phyloP scores from a whole-genome alignment of 2,797 vertebrate species.

The Pangasius mekongensis region DNA sequence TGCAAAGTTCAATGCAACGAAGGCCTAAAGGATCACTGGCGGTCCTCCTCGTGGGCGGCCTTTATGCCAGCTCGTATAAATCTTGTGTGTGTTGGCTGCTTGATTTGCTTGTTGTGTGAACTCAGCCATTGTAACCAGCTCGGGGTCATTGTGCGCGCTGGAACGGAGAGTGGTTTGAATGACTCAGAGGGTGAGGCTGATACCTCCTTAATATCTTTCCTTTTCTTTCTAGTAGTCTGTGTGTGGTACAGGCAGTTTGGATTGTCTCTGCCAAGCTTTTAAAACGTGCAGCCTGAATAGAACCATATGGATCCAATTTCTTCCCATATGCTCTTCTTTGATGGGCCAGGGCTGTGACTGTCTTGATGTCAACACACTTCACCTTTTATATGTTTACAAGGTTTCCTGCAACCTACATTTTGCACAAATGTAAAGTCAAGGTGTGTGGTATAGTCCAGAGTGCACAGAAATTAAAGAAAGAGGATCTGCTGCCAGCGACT shows the following conservation, averaged over 20 bases:
- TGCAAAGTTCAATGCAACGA: conserved; percentile 63
- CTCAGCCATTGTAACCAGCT: conserved; percentile 67
- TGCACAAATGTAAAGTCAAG: not conserved
- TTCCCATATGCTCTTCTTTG: conserved; percentile 46
- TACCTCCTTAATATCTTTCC: conserved; percentile 69
- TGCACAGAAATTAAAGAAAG: conserved; percentile 12
- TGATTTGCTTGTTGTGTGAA: conserved; percentile 77
- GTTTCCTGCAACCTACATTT: conserved; percentile 2
- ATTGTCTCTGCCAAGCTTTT: conserved; percentile 61
- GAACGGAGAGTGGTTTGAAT: conserved; percentile 68
- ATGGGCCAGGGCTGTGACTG: not conserved
- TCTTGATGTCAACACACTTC: conserved; percentile 17
- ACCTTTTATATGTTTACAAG: conserved; percentile 13
- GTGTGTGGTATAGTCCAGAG: not conserved
- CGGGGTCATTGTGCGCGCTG: conserved; percentile 67
- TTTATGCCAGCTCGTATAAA: conserved; percentile 74
- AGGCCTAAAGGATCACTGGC: conserved; percentile 60
- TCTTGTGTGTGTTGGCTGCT: conserved; percentile 71
- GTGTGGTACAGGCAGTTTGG: conserved; percentile 67
- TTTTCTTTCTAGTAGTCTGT: conserved; percentile 62
- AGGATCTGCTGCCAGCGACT: conserved; percentile 68
- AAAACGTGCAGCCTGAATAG: conserved; percentile 58
- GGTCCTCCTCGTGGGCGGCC: conserved; percentile 68
- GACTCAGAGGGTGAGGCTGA: conserved; percentile 68
- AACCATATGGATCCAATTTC: conserved; percentile 29